These are phyloP conservation scores for Slavum lentiscoides DNA, from an alignment of 2,888 invertebrate genomes.

Conservation along the genomic window DNA sequence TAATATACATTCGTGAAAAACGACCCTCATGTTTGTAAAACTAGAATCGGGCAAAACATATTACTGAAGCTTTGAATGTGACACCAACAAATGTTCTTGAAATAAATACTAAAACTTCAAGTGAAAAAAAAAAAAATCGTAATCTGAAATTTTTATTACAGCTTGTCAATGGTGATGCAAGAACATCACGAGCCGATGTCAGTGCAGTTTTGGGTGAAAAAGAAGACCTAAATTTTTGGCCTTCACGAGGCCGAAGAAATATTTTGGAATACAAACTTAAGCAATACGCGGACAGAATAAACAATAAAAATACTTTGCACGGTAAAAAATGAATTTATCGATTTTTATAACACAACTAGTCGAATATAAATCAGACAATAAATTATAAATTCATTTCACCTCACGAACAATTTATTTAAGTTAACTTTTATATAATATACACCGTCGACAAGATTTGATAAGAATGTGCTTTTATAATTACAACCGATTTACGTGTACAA, in stretches of 20 bases:
- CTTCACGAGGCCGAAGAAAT: constrained; percentile 47
- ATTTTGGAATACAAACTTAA: constrained; percentile 18
- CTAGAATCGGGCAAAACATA: constrained; percentile 20
- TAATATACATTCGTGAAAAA: constrained; percentile 27
- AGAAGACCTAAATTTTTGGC: constrained; percentile 48
- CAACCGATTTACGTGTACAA: too few relatives aligned
- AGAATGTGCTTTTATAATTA: too few relatives aligned
- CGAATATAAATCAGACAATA: background rate
- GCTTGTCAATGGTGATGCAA: constrained; percentile 37
- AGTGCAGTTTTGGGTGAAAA: constrained; percentile 40
- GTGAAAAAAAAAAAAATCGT: background rate
- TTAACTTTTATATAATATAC: too few relatives aligned
- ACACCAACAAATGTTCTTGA: constrained; percentile 3
- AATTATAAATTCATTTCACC: background rate
- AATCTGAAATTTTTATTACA: constrained; percentile 32
- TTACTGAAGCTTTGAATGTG: constrained; percentile 25
- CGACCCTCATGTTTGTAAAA: constrained; percentile 20
- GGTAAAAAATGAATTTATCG: constrained; percentile 1
- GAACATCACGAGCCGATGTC: constrained; percentile 34
- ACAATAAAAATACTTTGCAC: constrained; percentile 25
- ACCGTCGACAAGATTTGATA: too few relatives aligned
- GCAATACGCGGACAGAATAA: constrained; percentile 34
- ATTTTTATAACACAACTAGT: background rate
- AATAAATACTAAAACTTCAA: constrained; percentile 1
- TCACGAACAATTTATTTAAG: too few relatives aligned